Conservation (phyloP, 2,113 vertebrate genomes). For the Monopterus albus region DNA sequence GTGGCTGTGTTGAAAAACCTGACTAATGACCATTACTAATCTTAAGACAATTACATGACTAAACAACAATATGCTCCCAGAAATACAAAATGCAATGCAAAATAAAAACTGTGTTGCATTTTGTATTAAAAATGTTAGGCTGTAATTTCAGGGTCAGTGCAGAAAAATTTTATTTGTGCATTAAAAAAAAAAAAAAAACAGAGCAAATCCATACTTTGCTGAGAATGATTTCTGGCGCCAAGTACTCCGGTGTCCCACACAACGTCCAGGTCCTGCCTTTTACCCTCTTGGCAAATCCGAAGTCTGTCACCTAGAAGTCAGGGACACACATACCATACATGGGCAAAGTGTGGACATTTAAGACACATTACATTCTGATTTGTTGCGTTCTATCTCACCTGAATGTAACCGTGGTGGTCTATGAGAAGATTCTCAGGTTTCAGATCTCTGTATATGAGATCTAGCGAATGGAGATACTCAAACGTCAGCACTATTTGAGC, state of each 20-base stretch:
- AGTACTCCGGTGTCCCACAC: slow-evolving; percentile 98
- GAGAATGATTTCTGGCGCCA: slow-evolving; percentile 98
- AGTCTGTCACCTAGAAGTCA: slow-evolving; percentile 92
- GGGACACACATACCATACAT: not conserved
- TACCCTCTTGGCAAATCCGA: slow-evolving; percentile 98
- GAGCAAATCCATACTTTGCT: slow-evolving; percentile 88
- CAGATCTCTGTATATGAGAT: slow-evolving; percentile 99
- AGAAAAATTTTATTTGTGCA: no score
- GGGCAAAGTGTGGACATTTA: not conserved
- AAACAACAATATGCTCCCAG: no score
- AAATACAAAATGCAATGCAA: not conserved
- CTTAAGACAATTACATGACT: no score
- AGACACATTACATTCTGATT: not conserved
- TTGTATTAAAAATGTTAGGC: no score
- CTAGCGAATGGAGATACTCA: slow-evolving; percentile 99
- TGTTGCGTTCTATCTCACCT: slow-evolving; percentile 80
- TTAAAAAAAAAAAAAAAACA: not conserved
- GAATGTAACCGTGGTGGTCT: slow-evolving; percentile 98
- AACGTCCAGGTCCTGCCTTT: slow-evolving; percentile 99
- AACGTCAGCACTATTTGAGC: slow-evolving; percentile 99
- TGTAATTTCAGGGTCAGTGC: no score
- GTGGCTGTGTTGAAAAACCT: no score
- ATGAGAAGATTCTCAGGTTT: slow-evolving; percentile 99
- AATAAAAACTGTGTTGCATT: no score
- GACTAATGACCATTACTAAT: no score